Base-by-base conservation (phyloP, 2,113 vertebrate genomes). In the Bothrops jararaca region DNA sequence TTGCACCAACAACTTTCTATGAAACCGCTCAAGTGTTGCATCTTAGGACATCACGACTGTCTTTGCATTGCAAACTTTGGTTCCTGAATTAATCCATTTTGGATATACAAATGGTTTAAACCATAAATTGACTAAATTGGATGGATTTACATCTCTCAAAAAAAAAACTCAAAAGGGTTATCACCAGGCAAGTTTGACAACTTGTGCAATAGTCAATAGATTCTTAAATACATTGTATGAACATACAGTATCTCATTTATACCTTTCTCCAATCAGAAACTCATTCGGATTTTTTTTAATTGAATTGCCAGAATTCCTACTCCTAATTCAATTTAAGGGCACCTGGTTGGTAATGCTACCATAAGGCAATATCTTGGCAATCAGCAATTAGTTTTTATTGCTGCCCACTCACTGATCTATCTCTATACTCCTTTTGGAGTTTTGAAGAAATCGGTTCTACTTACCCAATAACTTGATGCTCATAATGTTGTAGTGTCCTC, bases 391-490 rank as follows among this genome's bases (percentile, higher is more conserved):
- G 15, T 90, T 92, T 48, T 53, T 86, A 86, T 85, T 39, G 29
- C 45, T 48, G 29, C 53, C 52, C 4, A 57, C 24, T 48, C 9
- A 56, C 34, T 53, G 4, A 85, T 48, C 45, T 3, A 90, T 29
- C 15, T 57, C 64, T 90, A 18, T 22, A 11, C 9, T 86, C 22
- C 24, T 90, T 60, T 74, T 11, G 1, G 18, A 42, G 18, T 64
- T 86, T 86, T 42, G 56, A 18, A 90, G 89, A 90, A 93, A 90
- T 53, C 23, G 2, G 80, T 92, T 96, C 92, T 94, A 97, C 98
- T 98, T 97, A 99, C 99, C 99, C 98, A 95, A 98, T 98, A 95
- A 98, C 98, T 96, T 98, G 98, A 95, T 98, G 98, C 93, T 98
- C 98, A 97, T 99, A 99, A 97, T 98, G 97, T 85, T 98, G 98